These are phyloP conservation scores for Sebastes hopkinsi DNA, from an alignment of 2,797 vertebrate species.

Conservation along the genomic window DNA sequence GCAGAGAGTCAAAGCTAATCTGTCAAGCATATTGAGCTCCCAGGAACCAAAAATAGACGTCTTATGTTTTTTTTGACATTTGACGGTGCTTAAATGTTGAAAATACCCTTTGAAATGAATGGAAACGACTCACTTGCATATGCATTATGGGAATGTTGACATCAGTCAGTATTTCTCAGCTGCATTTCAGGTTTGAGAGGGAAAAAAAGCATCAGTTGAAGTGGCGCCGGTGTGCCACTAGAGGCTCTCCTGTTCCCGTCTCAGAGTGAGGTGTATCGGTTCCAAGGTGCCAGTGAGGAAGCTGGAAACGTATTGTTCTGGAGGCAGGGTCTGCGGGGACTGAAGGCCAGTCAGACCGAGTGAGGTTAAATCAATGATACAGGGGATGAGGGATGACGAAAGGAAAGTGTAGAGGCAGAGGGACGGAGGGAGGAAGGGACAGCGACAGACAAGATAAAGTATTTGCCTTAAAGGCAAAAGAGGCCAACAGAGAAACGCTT, in stretches of 20 bases:
- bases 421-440: conserved; percentile 37
- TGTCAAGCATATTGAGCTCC: not conserved
- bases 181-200: not conserved
- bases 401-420: conserved; percentile 32
- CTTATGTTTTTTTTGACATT: not conserved
- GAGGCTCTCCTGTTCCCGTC: conserved; percentile 74
- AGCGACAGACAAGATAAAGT: conserved; percentile 32
- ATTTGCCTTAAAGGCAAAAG: conserved; percentile 51
- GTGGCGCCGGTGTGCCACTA: conserved; percentile 63
- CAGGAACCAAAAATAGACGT: not conserved
- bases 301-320: conserved; percentile 4
- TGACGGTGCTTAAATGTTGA: not conserved
- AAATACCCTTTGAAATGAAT: not conserved
- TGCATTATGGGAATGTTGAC: not conserved
- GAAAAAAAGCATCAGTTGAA: conserved; percentile 31
- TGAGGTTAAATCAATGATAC: conserved; percentile 71
- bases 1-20: not conserved
- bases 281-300: not conserved
- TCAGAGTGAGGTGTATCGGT: conserved; percentile 13
- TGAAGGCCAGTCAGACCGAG: conserved; percentile 48
- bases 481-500: conserved; percentile 20
- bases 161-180: not conserved
- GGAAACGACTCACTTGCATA: not conserved
- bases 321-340: conserved; percentile 36
- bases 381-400: conserved; percentile 64